Evolutionary conservation across 1,140 invertebrate species (phyloP).

Genomic region (Microplitis demolitor): DNA sequence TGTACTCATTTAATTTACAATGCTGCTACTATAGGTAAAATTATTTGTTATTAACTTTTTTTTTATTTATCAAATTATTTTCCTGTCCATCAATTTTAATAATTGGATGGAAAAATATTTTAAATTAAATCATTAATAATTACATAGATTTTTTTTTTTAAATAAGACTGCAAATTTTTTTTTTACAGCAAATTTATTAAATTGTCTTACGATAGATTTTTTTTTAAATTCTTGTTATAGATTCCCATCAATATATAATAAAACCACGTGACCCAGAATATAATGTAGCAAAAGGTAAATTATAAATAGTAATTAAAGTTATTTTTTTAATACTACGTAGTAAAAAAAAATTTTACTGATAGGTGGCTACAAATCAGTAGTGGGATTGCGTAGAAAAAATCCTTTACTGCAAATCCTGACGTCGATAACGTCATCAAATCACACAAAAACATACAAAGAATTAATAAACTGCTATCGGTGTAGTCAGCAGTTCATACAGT

Average conservation of each 20-base stretch:
- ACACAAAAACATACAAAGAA: constrained; percentile 29
- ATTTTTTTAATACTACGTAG: background rate
- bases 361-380: constrained; percentile 65
- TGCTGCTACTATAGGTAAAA: constrained; percentile 66
- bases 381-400: constrained; percentile 62
- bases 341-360: background rate
- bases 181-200: too few relatives aligned
- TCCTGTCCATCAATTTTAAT: background rate
- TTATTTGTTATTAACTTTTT: background rate
- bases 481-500: constrained; percentile 61
- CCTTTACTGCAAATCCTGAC: constrained; percentile 61
- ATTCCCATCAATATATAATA: constrained; percentile 67
- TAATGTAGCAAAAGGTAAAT: constrained; percentile 62
- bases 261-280: constrained; percentile 64
- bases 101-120: background rate
- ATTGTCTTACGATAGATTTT: too few relatives aligned
- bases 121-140: background rate
- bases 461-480: constrained; percentile 46
- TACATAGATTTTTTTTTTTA: too few relatives aligned
- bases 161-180: too few relatives aligned
- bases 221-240: constrained; percentile 34
- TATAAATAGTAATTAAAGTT: background rate
- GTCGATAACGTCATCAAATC: constrained; percentile 38
- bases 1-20: constrained; percentile 85
- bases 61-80: background rate